Evolutionary conservation across 1,140 invertebrate genomes (phyloP), one percentile per base, ranked within the genome.

Genomic region (Dinothrombium tinctorium): DNA sequence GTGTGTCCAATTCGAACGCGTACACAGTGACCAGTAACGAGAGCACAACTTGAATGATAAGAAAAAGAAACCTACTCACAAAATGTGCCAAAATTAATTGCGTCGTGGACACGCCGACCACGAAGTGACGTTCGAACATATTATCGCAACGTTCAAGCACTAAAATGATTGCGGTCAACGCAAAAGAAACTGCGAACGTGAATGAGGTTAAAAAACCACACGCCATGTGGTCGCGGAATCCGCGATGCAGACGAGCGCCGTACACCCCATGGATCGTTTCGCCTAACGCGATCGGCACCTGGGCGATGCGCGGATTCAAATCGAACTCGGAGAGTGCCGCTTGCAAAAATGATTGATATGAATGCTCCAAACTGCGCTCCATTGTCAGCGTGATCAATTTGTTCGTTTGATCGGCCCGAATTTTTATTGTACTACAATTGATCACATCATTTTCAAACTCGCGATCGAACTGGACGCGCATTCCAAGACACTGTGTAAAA

Each of bases 201-300:
- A 39, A 17, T 9, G 19, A 22, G 3, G 26, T 21, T 17, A 39
- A 17, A 5, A 26, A 39, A 6, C 37, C 37, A 2, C 23, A 25
- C 11, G 22, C 5, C 9, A 25, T 20, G 22, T 26, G 28, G 17
- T 21, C 5, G n/a, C 22, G 25, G 11, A 39, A 26, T 20, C 22
- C 22, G 22, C 20, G 7, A 26, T 28, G 26, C 14, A 17, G 24
- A 14, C n/a, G 11, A 26, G 11, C 6, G 22, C n/a, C 15, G 22
- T 11, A 14, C 7, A 71, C 71, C 36, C 83, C 84, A 57, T 87
- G 90, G 49, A 92, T 72, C 4, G 81, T 79, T 11, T 78, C 67
- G 48, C 71, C 63, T 51, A 80, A 74, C 64, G 78, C 58, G 29
- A 63, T 38, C 21, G 45, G 45, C 15, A 46, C 23, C 4, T 41